Percentiles rank a stretch among this genome's conserved stretches.
Evolutionary conservation across 2,888 invertebrate genomes (phyloP).

Genomic region (Nomada flava): DNA sequence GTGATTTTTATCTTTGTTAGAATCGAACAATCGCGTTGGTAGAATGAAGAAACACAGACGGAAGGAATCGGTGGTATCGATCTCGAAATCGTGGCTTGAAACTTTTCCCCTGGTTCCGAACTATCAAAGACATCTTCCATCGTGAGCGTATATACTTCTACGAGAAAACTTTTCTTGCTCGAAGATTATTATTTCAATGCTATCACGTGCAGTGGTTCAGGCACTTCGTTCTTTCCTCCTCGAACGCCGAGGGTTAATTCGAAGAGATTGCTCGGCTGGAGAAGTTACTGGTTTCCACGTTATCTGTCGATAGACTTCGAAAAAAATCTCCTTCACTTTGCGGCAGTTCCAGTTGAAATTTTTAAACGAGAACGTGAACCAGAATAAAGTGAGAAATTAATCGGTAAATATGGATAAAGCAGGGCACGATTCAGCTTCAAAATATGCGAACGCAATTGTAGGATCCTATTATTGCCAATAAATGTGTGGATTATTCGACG

Average conservation of each 20-base stretch:
- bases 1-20: conserved; percentile 9
- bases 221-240: not conserved
- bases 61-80: not conserved
- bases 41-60: not conserved
- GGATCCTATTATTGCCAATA: no score
- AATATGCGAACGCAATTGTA: not conserved
- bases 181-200: not conserved
- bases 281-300: not conserved
- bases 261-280: not conserved
- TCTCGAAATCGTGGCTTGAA: not conserved
- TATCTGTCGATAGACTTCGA: not conserved
- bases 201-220: not conserved
- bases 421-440: not conserved
- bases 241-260: not conserved
- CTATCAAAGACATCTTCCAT: not conserved
- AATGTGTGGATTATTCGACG: not conserved
- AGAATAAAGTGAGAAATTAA: no score
- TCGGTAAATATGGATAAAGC: no score
- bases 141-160: not conserved
- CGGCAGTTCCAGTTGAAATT: no score
- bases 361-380: no score
- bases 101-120: not conserved
- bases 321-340: not conserved
- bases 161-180: not conserved
- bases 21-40: not conserved